Base-by-base conservation (phyloP, 2,797 vertebrate genomes). In the Falco novaeseelandiae region DNA sequence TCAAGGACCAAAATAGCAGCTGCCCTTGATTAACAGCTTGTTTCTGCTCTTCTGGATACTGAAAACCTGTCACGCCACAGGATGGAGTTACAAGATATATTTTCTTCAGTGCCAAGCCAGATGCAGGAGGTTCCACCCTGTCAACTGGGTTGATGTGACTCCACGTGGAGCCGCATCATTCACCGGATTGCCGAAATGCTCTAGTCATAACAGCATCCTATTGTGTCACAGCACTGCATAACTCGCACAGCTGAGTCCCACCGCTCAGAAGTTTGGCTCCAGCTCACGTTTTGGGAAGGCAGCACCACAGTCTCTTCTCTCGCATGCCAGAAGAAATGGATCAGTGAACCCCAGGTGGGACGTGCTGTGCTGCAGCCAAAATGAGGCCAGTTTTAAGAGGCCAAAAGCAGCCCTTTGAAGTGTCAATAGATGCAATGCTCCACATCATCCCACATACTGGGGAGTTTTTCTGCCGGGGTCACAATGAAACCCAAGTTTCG, bases 321-420 rank as follows among this genome's bases (percentile, higher is more conserved):
- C 1, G 1, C 71, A 3, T 5, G 79, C 92, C 94, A 89, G 74
- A 71, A 89, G 61, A 77, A 83, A 87, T 12, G 82, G 59, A 87
- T 78, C 84, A 49, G 26, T 4, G 74, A 92, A 71, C 57, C 71
- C 84, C 84, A 85, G 91, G 84, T 87, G 94, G 89, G 78, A 92
- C 11, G 40, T 38, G 63, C 72, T 78, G 71, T 8, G 57, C 79
- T 34, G 78, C 79, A 83, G 95, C 63, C 91, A 94, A 80, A 83
- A 78, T 5, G 57, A 92, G 65, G 65, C 76, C 82, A 65, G 20
- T 48, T 92, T 89, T 67, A 74, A 87, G 74, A 92, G 84, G 87
- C 89, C 87, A 81, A 91, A 71, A 92, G 48, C 79, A 96, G 87
- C 38, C 57, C 61, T 91, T 92, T 81, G 71, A 94, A 71, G 36